Percentiles rank a stretch among this genome's conserved stretches.
phyloP scores from a whole-genome alignment of 64 coral and sea anemone genomes.

The Cladopsammia gracilis region DNA sequence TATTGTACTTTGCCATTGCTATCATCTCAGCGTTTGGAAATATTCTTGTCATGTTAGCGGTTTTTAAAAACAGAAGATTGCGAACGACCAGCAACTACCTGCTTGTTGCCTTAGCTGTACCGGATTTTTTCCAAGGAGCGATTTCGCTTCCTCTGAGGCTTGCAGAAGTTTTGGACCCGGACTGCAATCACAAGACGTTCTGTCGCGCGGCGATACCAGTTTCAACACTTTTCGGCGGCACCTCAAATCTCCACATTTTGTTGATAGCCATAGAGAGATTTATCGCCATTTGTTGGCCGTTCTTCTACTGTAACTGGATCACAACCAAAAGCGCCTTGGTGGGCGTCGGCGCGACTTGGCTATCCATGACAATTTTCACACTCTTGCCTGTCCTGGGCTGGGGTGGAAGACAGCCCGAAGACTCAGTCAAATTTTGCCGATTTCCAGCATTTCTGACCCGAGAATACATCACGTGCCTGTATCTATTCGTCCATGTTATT shows the following conservation, averaged over 20 bases:
- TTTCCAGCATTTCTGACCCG: conserved; percentile 72
- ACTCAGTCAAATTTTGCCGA: conserved; percentile 48
- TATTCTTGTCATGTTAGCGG: conserved; percentile 70
- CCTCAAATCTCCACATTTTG: conserved; percentile 83
- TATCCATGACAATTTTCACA: conserved; percentile 30
- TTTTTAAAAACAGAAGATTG: conserved; percentile 56
- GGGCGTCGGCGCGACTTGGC: conserved; percentile 39
- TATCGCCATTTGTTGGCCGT: conserved; percentile 73
- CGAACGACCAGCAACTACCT: conserved; percentile 85
- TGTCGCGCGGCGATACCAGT: conserved; percentile 67
- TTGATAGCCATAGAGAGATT: conserved; percentile 78
- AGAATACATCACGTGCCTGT: conserved; percentile 71
- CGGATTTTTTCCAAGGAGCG: conserved; percentile 81
- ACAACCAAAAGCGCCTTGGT: conserved; percentile 40
- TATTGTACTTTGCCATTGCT: conserved; percentile 62
- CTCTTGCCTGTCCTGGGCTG: conserved; percentile 52
- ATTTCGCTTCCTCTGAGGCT: conserved; percentile 79
- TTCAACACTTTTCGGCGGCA: conserved; percentile 79
- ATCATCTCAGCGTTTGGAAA: conserved; percentile 66
- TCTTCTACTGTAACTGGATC: conserved; percentile 58
- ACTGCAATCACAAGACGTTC: conserved; percentile 10
- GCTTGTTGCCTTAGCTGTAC: conserved; percentile 74
- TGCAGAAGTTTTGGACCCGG: conserved; percentile 39
- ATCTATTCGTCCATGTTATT: conserved; percentile 70
- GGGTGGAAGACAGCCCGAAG: conserved; percentile 20